Conservation (phyloP, 1,140 invertebrate species). For the Zeugodacus cucurbitae region DNA sequence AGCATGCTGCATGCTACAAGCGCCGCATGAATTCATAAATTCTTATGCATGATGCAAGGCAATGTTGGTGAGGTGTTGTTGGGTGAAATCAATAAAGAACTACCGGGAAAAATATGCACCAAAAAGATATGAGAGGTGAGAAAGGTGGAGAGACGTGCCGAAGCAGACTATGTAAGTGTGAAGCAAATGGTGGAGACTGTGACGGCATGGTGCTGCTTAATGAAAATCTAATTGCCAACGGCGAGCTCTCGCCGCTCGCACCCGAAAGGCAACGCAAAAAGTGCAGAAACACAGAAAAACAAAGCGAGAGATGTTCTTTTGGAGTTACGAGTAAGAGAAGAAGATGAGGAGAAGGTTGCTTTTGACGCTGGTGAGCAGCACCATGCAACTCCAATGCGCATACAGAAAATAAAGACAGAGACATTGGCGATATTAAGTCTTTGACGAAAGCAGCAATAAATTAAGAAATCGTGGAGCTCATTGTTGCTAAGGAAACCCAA, state of each 20-base stretch:
- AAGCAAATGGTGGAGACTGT: background rate
- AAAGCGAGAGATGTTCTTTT: too few relatives aligned
- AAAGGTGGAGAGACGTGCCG: background rate
- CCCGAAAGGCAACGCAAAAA: background rate
- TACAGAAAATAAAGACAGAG: too few relatives aligned
- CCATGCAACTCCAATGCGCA: too few relatives aligned
- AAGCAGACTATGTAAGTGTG: background rate
- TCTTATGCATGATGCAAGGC: background rate
- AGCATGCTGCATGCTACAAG: background rate
- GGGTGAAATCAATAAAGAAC: background rate
- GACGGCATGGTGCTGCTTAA: background rate
- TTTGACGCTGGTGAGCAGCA: too few relatives aligned
- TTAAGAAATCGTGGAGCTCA: too few relatives aligned
- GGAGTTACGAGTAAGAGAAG: too few relatives aligned
- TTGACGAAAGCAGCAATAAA: too few relatives aligned
- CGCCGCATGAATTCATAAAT: constrained; percentile 11
- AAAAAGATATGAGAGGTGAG: background rate
- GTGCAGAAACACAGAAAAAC: background rate
- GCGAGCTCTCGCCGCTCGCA: background rate
- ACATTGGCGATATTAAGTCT: too few relatives aligned
- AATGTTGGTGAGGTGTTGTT: background rate
- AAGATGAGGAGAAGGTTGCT: too few relatives aligned
- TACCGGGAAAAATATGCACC: background rate
- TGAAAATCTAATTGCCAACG: constrained; percentile 25
- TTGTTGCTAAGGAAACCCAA: too few relatives aligned